Conservation (phyloP, 1,140 invertebrate species). For the Gonatopus flavifemur region DNA sequence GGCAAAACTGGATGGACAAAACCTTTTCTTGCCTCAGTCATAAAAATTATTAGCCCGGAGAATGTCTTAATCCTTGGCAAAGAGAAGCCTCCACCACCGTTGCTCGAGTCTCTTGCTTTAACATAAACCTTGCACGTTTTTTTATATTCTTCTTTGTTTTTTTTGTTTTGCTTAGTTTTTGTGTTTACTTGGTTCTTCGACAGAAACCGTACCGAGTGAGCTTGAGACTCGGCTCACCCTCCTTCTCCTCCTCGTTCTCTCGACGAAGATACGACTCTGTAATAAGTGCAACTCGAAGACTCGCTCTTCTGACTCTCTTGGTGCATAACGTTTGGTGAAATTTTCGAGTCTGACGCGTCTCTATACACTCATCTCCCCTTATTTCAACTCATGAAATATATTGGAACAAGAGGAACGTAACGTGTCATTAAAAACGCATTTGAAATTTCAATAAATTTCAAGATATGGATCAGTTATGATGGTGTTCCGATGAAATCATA, state of each 20-base stretch:
- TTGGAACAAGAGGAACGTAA: no score
- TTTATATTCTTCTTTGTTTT: background rate
- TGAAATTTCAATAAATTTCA: no score
- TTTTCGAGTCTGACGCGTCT: conserved; percentile 14
- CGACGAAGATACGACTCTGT: no score
- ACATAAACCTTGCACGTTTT: conserved; percentile 32
- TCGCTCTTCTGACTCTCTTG: no score
- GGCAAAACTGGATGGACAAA: conserved; percentile 46
- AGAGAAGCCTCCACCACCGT: background rate
- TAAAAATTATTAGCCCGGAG: conserved; percentile 53
- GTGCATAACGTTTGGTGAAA: conserved; percentile 27
- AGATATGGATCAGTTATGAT: no score
- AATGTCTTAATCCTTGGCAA: conserved; percentile 52
- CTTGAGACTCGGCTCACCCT: conserved; percentile 13
- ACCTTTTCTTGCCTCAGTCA: conserved; percentile 36
- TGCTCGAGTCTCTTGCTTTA: conserved; percentile 26
- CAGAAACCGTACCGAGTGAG: conserved; percentile 16
- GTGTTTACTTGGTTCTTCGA: conserved; percentile 12
- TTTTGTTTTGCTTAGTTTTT: background rate
- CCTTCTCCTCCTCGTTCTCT: no score
- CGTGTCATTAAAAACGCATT: no score
- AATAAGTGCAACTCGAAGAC: no score
- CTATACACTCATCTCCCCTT: no score
- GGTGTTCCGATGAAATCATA: no score
- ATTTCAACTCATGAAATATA: no score